Conservation (phyloP, 2,113 vertebrate genomes). For the Microcebus jonahi region DNA sequence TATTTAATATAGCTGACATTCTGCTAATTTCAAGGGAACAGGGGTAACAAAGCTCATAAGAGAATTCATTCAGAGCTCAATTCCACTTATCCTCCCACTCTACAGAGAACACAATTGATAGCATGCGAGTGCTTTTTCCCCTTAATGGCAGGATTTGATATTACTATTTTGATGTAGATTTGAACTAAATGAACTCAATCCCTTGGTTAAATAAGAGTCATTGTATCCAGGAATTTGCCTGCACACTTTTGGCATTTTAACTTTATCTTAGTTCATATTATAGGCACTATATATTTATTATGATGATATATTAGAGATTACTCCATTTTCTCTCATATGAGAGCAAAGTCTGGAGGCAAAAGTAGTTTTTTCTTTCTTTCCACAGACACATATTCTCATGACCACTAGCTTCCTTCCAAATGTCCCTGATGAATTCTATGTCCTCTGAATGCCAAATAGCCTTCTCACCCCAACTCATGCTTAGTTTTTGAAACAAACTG, state of each 20-base stretch:
- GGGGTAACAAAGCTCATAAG: conserved; percentile 55
- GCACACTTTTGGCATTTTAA: conserved; percentile 52
- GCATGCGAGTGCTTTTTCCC: conserved; percentile 52
- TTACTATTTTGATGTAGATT: conserved; percentile 74
- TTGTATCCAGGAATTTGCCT: conserved; percentile 32
- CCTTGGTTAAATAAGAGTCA: conserved; percentile 60
- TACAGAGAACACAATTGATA: conserved; percentile 58
- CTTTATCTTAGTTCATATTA: conserved; percentile 41
- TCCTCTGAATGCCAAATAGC: neutral
- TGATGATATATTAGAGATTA: neutral
- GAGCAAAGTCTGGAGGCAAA: neutral
- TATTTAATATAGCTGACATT: conserved; percentile 74
- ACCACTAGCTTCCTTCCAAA: neutral
- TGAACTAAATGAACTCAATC: conserved; percentile 68
- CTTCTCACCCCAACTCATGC: neutral
- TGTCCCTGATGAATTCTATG: neutral
- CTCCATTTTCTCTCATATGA: neutral
- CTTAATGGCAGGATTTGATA: conserved; percentile 66
- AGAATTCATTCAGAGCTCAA: conserved; percentile 65
- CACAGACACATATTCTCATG: neutral
- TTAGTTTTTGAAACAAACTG: conserved; percentile 64
- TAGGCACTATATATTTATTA: conserved; percentile 24
- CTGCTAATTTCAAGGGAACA: conserved; percentile 71
- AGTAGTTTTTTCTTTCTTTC: neutral
- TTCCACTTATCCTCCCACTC: conserved; percentile 66